Conservation (phyloP, 2,113 vertebrate species). For the Entelurus aequoreus region DNA sequence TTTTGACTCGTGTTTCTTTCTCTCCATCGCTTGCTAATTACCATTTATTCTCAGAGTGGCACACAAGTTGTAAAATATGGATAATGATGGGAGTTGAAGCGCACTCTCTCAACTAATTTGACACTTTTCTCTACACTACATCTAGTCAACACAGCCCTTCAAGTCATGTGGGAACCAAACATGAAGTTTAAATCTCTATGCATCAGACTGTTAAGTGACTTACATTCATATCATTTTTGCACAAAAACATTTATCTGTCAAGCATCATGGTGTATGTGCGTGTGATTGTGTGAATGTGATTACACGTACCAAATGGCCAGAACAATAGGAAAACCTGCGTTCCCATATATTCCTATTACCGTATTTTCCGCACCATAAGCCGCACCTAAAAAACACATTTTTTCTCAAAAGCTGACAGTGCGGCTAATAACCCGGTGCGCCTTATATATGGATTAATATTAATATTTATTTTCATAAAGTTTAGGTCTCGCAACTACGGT, state of each 20-base stretch:
- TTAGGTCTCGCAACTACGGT: too few species aligned
- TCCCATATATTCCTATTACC: background rate
- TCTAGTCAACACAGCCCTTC: background rate
- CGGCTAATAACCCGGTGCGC: too few species aligned
- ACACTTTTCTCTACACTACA: background rate
- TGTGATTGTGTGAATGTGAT: background rate
- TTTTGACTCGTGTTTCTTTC: slow-evolving; percentile 26
- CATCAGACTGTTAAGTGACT: background rate
- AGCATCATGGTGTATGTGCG: background rate
- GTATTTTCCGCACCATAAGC: too few species aligned
- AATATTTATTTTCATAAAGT: too few species aligned
- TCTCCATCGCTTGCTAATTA: slow-evolving; percentile 55
- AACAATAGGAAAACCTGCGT: background rate
- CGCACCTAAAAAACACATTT: too few species aligned
- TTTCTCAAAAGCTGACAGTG: too few species aligned
- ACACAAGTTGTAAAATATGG: slow-evolving; percentile 19
- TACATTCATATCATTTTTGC: background rate
- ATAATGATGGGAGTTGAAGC: slow-evolving; percentile 10
- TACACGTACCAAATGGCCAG: background rate
- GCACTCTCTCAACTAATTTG: slow-evolving; percentile 1
- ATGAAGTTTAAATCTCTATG: background rate
- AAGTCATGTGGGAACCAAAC: background rate
- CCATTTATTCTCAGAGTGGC: slow-evolving; percentile 39
- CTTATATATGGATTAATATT: too few species aligned
- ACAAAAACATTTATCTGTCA: slow-evolving; percentile 2